phyloP scores from a whole-genome alignment of 2,888 invertebrate species.

The Orchestes rusci region DNA sequence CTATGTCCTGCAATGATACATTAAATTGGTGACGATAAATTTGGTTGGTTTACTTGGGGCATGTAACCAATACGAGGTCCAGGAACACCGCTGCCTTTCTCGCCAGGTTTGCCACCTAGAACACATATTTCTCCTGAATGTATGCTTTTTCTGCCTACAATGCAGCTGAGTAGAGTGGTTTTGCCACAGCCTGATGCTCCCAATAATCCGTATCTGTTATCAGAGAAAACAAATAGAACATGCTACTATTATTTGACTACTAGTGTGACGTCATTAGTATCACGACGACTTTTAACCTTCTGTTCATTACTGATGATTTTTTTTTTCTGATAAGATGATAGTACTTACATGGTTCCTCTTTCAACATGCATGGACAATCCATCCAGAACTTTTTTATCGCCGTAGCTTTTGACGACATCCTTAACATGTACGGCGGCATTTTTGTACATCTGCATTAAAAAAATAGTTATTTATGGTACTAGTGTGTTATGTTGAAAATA shows the following conservation, averaged over 20 bases:
- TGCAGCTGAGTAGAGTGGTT: constrained; percentile 79
- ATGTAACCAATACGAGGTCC: constrained; percentile 74
- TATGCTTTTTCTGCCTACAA: constrained; percentile 72
- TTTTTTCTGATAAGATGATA: not conserved
- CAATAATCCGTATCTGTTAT: constrained; percentile 70
- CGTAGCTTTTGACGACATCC: constrained; percentile 63
- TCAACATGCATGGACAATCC: constrained; percentile 68
- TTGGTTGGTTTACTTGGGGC: constrained; percentile 32
- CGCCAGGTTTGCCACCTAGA: constrained; percentile 75
- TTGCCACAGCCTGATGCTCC: constrained; percentile 92
- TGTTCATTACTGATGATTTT: too few species aligned
- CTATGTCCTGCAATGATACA: constrained; percentile 57
- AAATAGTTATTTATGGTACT: too few species aligned
- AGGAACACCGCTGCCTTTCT: constrained; percentile 76
- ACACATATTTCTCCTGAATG: constrained; percentile 80
- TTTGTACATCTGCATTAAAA: constrained; percentile 31
- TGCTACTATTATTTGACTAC: too few species aligned
- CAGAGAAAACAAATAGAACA: not conserved
- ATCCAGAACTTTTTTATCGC: constrained; percentile 55
- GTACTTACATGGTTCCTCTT: constrained; percentile 69
- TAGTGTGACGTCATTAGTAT: too few species aligned
- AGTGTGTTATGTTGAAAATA: too few species aligned
- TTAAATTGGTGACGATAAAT: not conserved
- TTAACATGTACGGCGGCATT: constrained; percentile 58
- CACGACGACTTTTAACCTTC: too few species aligned